Base-by-base conservation (phyloP, 2,888 invertebrate species). In the Tryphoninae sp. region DNA sequence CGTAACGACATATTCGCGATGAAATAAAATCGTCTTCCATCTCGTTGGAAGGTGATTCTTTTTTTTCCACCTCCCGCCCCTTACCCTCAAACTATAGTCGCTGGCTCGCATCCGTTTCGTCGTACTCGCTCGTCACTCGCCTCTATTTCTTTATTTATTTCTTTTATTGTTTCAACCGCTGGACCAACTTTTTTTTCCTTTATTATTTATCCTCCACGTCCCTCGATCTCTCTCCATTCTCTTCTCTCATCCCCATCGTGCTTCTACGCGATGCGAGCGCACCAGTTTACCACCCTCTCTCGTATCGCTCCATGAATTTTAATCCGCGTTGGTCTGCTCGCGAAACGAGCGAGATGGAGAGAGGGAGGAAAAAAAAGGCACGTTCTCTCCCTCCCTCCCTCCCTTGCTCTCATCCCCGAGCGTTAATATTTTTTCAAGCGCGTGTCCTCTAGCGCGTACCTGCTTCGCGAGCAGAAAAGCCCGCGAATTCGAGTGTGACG, bases 291-390 rank as follows among this genome's bases (percentile, higher is more conserved):
- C 74, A 49, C 76, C 45, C 61, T 62, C 76, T 81, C 80, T 84
- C 84, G 83, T 81, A 83, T 84, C 84, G 84, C 84, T 87, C 85
- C 86, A 88, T 89, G 89, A 89, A 88, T 89, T 89, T 88, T 89
- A 88, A 88, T 88, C 86, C 87, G 73, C 76, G 78, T 40, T 74
- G 71, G 77, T 76, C 76, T 79, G 80, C 71, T 68, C 33, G 72
- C 55, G 55, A 51, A 83, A 82, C 42, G 40, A 55, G 72, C 40
- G 64, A 62, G 40, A 61, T 19, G 19, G 61, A 26, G 42, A 22
- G 53, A 53, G 49, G 11, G 9, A 51, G 59, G 67, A 45, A 65
- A 75, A 75, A 79, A 83, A 82, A 81, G 82, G 77, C 83, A 51
- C 72, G 45, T 69, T 45, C 80, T 65, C 51, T 42, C 11, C 7